These are phyloP conservation scores for Rousettus leschenaultii DNA, from an alignment of 2,113 vertebrate species.

Conservation along the genomic window DNA sequence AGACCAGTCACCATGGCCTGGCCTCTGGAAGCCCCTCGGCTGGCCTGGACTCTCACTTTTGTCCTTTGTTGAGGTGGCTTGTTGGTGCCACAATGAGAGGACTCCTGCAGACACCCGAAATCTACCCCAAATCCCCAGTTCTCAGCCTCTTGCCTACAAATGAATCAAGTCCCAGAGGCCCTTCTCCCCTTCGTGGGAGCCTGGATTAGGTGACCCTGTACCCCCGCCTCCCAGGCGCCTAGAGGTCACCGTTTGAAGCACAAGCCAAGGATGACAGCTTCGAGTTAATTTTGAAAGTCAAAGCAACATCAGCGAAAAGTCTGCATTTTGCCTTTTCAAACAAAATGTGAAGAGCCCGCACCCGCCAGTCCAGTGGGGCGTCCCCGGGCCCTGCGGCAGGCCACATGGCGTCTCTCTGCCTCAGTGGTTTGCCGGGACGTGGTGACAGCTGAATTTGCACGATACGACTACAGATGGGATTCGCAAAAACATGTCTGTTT, in stretches of 20 bases:
- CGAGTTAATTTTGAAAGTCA: neutral
- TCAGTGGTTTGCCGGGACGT: constrained; percentile 46
- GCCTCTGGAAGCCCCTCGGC: neutral
- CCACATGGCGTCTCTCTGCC: constrained; percentile 62
- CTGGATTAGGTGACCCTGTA: neutral
- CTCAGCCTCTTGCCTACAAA: neutral
- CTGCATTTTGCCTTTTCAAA: neutral
- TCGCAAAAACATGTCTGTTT: constrained; percentile 30
- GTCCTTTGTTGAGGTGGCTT: neutral
- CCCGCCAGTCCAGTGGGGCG: neutral
- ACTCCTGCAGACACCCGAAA: neutral
- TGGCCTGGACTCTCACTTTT: fast-evolving
- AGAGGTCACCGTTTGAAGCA: neutral
- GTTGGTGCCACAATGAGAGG: neutral
- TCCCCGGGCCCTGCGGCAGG: neutral
- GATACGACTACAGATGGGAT: constrained; percentile 50
- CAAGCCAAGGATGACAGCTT: fast-evolving
- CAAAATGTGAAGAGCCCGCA: neutral
- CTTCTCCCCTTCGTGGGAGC: fast-evolving
- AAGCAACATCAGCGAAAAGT: neutral
- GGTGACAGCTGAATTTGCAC: constrained; percentile 57
- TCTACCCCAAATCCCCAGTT: neutral
- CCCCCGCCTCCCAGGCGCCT: too few relatives aligned
- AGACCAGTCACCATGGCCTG: too few relatives aligned
- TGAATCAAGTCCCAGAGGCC: neutral